Conservation (phyloP, 1,140 invertebrate genomes). For the Leucophenga varia region DNA sequence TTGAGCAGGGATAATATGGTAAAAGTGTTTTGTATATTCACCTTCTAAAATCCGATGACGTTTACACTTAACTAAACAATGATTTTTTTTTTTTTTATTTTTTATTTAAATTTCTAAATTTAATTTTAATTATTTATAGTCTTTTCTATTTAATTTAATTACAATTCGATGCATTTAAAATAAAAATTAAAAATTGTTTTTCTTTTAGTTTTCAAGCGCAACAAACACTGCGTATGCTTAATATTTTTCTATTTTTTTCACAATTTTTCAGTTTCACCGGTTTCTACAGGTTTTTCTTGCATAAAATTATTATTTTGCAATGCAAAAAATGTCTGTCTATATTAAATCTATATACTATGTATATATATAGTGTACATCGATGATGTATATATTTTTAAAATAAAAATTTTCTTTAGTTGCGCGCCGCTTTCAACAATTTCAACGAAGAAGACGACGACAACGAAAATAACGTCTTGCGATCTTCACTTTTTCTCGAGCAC, state of each 20-base stretch:
- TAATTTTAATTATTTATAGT: too few relatives aligned
- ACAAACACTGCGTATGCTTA: not conserved
- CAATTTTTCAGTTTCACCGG: constrained; percentile 26
- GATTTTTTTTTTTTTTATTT: not conserved
- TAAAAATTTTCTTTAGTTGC: too few relatives aligned
- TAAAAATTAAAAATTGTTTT: constrained; percentile 4
- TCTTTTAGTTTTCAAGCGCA: constrained; percentile 1
- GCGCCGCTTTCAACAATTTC: too few relatives aligned
- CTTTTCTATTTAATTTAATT: too few relatives aligned
- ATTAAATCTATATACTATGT: constrained; percentile 10
- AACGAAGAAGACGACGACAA: constrained; percentile 17
- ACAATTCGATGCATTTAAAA: too few relatives aligned
- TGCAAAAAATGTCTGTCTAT: constrained; percentile 8
- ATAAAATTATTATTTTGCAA: too few relatives aligned
- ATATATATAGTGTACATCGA: constrained; percentile 16
- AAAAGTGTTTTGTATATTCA: too few relatives aligned
- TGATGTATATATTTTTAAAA: constrained; percentile 16
- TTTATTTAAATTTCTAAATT: too few relatives aligned
- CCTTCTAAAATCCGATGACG: too few relatives aligned
- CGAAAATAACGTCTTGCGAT: constrained; percentile 43
- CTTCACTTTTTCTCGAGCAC: constrained; percentile 33
- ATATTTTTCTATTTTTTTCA: constrained; percentile 10
- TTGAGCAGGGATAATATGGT: too few relatives aligned
- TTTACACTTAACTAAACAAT: too few relatives aligned
- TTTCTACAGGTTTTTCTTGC: constrained; percentile 21